Conservation (phyloP, 2,888 invertebrate species). For the Drosophila greeni region DNA sequence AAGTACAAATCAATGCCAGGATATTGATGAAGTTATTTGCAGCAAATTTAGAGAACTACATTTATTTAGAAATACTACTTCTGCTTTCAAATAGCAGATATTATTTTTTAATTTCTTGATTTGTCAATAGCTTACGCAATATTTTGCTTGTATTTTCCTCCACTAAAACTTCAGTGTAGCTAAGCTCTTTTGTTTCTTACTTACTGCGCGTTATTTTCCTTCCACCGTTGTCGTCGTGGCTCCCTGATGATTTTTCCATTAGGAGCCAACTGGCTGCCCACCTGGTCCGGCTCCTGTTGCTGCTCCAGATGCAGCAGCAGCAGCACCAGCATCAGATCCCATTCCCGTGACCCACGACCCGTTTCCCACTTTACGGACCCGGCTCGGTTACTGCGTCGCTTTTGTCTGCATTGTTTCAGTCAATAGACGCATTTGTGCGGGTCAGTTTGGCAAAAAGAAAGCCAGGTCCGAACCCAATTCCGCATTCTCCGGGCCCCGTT, state of each 20-base stretch:
- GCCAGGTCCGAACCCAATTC: conserved; percentile 29
- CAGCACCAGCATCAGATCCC: not conserved
- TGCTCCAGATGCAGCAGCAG: conserved; percentile 3
- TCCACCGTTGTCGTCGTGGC: conserved; percentile 29
- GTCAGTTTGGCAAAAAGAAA: conserved; percentile 68
- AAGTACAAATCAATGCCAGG: not conserved
- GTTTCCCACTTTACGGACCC: conserved; percentile 1
- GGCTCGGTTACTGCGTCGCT: conserved; percentile 42
- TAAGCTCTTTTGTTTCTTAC: conserved; percentile 64
- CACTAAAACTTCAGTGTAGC: conserved; percentile 6
- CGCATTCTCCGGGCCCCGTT: not conserved
- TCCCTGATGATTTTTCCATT: conserved; percentile 60
- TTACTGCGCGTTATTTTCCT: conserved; percentile 38
- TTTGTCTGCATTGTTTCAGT: conserved; percentile 70
- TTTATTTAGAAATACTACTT: not conserved
- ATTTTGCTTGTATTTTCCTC: no score
- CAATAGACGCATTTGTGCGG: conserved; percentile 73
- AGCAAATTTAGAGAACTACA: not conserved
- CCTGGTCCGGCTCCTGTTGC: conserved; percentile 12
- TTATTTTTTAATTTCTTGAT: no score
- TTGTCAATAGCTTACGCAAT: no score
- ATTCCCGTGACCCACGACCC: not conserved
- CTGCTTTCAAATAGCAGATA: no score
- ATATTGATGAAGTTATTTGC: not conserved
- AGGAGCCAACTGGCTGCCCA: conserved; percentile 40